phyloP scores from a whole-genome alignment of 2,113 vertebrate species.

The Egretta garzetta region DNA sequence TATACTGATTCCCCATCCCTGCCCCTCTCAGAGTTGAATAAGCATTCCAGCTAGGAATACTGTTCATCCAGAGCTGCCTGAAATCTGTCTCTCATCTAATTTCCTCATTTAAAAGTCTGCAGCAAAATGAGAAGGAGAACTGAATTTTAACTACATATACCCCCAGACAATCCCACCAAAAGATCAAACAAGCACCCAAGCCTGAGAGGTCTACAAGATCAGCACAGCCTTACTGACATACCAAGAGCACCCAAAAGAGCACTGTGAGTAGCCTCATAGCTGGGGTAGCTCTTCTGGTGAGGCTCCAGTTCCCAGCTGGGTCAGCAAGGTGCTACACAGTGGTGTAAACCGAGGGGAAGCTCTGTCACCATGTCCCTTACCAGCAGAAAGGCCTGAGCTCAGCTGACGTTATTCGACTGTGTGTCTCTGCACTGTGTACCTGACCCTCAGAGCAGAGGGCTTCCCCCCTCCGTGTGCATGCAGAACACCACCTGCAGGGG shows the following conservation, averaged over 20 bases:
- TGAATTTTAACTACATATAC: neutral
- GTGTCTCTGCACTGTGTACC: neutral
- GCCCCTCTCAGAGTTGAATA: neutral
- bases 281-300: neutral
- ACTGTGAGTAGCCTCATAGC: neutral
- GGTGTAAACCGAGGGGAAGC: neutral
- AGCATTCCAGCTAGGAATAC: neutral
- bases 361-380: neutral
- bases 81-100: neutral
- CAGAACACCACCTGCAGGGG: neutral
- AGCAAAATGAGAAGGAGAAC: neutral
- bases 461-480: neutral
- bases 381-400: neutral
- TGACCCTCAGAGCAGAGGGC: neutral
- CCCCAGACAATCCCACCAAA: neutral
- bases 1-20: neutral
- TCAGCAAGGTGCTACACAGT: neutral
- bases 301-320: neutral
- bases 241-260: neutral
- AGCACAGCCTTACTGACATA: neutral
- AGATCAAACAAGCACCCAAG: neutral
- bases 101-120: neutral
- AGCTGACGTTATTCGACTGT: neutral
- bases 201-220: neutral
- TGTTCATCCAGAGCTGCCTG: neutral